These are phyloP conservation scores for Acropternis orthonyx DNA, from an alignment of 2,797 vertebrate species.

Conservation along the genomic window DNA sequence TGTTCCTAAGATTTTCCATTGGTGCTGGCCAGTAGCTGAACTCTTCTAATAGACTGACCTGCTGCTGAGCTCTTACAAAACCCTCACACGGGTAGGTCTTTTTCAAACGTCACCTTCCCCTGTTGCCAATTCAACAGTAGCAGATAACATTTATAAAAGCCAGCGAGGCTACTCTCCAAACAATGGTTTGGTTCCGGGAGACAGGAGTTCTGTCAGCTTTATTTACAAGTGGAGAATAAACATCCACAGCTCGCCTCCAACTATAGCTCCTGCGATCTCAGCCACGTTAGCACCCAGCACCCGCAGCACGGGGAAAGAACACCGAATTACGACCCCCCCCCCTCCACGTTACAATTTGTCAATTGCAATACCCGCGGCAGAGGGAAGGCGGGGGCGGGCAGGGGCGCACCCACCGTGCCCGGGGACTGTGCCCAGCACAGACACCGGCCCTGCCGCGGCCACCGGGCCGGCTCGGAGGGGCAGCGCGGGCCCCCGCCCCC, in stretches of 20 bases:
- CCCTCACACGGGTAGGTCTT: not conserved
- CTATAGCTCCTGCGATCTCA: not conserved
- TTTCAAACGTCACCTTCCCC: not conserved
- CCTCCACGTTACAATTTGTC: no score
- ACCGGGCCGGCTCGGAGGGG: accelerated
- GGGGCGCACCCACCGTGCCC: not conserved
- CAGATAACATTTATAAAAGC: slow-evolving; percentile 12
- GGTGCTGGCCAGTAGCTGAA: slow-evolving; percentile 25
- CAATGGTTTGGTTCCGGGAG: not conserved
- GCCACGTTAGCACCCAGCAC: not conserved
- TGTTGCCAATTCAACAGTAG: not conserved
- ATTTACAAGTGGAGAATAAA: not conserved
- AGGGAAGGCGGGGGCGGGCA: not conserved
- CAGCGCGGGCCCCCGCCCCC: accelerated
- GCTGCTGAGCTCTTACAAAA: slow-evolving; percentile 19
- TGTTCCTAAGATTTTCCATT: slow-evolving; percentile 52
- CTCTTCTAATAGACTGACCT: not conserved
- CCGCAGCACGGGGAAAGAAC: accelerated
- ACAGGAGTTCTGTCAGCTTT: not conserved
- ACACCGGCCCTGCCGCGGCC: accelerated
- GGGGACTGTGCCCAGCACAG: not conserved
- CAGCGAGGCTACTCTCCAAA: not conserved
- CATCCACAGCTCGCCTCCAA: not conserved
- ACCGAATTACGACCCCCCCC: not conserved
- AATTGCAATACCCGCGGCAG: no score